Evolutionary conservation across 2,888 invertebrate species (phyloP).

Genomic region (Drosophila picticornis): DNA sequence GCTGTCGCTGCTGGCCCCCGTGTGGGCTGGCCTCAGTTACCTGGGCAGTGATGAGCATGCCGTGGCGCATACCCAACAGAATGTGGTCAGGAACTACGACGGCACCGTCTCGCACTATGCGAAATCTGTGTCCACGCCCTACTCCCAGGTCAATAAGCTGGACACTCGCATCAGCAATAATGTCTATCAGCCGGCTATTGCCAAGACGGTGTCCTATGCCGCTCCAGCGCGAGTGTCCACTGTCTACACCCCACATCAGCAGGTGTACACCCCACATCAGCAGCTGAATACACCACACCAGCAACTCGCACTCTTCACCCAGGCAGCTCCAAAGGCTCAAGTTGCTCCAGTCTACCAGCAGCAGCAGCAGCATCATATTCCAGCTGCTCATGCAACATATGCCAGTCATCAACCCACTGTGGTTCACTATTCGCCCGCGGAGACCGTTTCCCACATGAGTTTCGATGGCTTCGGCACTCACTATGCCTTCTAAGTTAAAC

Average conservation of each 20-base stretch:
- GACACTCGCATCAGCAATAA: constrained; percentile 87
- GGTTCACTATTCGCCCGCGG: constrained; percentile 86
- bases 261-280: constrained; percentile 40
- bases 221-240: constrained; percentile 81
- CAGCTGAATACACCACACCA: constrained; percentile 43
- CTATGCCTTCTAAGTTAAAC: constrained; percentile 87
- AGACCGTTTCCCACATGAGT: constrained; percentile 88
- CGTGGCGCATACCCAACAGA: constrained; percentile 86
- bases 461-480: constrained; percentile 88
- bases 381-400: constrained; percentile 72
- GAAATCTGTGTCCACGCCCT: constrained; percentile 87
- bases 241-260: constrained; percentile 56
- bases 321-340: constrained; percentile 75
- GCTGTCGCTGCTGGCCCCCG: constrained; percentile 85
- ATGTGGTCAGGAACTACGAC: constrained; percentile 86
- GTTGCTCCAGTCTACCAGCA: constrained; percentile 51
- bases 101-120: constrained; percentile 86
- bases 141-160: constrained; percentile 87
- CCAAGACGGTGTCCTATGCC: constrained; percentile 80
- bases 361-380: constrained; percentile 38
- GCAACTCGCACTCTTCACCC: constrained; percentile 59
- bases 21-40: constrained; percentile 87
- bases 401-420: constrained; percentile 78
- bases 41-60: constrained; percentile 64
- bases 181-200: constrained; percentile 85